Conservation (phyloP, 2,113 vertebrate species). For the Parotia lawesii region DNA sequence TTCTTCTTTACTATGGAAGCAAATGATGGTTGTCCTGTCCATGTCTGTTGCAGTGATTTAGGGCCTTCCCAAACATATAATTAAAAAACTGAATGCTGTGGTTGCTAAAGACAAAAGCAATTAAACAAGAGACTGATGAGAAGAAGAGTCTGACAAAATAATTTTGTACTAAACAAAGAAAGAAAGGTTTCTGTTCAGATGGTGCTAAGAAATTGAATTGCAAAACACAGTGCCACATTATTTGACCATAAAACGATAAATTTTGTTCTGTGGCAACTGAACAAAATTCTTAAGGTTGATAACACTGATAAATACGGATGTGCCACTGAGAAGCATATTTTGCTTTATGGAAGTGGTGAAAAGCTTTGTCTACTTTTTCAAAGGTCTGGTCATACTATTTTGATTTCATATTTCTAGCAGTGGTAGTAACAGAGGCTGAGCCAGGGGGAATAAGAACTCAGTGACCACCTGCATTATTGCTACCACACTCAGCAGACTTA, state of each 20-base stretch:
- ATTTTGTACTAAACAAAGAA: neutral
- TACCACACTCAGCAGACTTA: neutral
- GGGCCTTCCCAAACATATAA: neutral
- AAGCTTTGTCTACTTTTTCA: neutral
- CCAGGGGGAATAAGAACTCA: neutral
- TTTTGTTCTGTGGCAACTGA: neutral
- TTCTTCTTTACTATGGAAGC: conserved; percentile 19
- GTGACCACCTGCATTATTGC: neutral
- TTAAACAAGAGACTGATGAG: neutral
- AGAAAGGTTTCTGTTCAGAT: neutral
- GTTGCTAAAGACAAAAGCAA: conserved; percentile 20
- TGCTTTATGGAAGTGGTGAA: neutral
- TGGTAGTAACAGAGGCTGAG: neutral
- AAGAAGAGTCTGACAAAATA: neutral
- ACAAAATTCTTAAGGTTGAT: neutral
- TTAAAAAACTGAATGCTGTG: neutral
- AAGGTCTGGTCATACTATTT: neutral
- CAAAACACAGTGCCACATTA: neutral
- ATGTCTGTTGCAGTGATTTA: neutral
- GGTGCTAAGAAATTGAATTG: neutral
- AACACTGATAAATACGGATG: neutral
- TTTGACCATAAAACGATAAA: neutral
- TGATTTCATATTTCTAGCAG: neutral
- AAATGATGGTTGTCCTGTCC: neutral
- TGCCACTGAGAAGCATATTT: neutral